Evolutionary conservation across 2,888 invertebrate genomes (phyloP), one percentile per base, ranked within the genome.

Genomic region (Philhelius pedissequus): DNA sequence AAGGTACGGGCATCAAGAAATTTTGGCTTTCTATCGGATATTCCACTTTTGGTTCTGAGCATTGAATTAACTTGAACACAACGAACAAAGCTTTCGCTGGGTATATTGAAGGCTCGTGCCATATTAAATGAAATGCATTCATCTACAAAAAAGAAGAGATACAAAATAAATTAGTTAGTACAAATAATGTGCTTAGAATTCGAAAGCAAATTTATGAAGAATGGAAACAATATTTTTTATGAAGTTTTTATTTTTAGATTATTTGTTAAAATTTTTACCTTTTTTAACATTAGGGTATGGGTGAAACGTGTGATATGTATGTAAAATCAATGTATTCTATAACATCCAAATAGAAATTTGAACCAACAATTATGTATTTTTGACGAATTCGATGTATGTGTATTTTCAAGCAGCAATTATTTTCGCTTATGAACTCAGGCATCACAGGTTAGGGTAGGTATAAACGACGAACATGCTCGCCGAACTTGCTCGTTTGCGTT

Each of bases 1-100:
- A 89, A 81, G 18, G 89, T 88, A 8, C 88, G 86, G 38, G 88
- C 86, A 11, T 89, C 87, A 25, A 88, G 69, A 13, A 90, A 89
- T 2, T 81, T 68, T 0, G 90, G 90, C 30, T 89, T 90, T 18
- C 88, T 82, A 74, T 87, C 86, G 2, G 88, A 88, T 50, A 88
- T 62, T 54, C 86, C 86, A 18, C 86, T 86, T 62, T 87, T 88
- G 22, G 88, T 76, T 0, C 69, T 75, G 9, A 38, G 54, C 48
- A 69, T 56, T 48, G 75, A 76, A 32, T 38, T 79, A 7, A 27
- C 30, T 38, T 58, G 45, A 35, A 71, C 78, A 30, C 64, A 62
- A 35, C 78, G 74, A 18, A 86, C 43, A n/a, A 78, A 86, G 32
- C 82, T 77, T 38, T 82, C 82, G 7, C 54, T 27, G 0, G 81